phyloP scores from a whole-genome alignment of 2,888 invertebrate genomes.

The Blera fallax region DNA sequence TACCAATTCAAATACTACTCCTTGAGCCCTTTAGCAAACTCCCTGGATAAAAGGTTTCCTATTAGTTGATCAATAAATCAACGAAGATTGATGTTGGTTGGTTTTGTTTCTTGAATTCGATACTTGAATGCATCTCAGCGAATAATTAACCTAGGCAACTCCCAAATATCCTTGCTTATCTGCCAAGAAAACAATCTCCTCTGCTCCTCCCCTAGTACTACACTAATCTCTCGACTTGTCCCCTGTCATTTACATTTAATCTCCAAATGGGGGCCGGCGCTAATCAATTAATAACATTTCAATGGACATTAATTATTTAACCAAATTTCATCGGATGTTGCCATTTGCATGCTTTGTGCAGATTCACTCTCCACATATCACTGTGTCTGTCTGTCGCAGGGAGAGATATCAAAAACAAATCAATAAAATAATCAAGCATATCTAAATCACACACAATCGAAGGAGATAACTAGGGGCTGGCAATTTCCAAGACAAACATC shows the following conservation, averaged over 20 bases:
- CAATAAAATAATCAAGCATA: slow-evolving; percentile 62
- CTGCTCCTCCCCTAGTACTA: background rate
- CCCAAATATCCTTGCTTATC: background rate
- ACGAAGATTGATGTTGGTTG: background rate
- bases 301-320: slow-evolving; percentile 63
- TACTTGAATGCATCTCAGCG: background rate
- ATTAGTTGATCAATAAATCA: slow-evolving; percentile 13
- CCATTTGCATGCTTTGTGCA: slow-evolving; percentile 6
- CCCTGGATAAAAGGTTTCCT: background rate
- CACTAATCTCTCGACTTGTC: slow-evolving; percentile 24
- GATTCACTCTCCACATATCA: slow-evolving; percentile 9
- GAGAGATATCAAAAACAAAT: slow-evolving; percentile 51
- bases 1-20: too few relatives aligned
- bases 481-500: slow-evolving; percentile 3
- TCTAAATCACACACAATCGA: slow-evolving; percentile 11
- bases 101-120: background rate
- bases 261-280: slow-evolving; percentile 26
- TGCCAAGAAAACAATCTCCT: background rate
- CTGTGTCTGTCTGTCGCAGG: slow-evolving; percentile 5
- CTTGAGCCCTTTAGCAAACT: background rate
- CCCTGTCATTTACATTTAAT: slow-evolving; percentile 55
- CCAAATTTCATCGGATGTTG: slow-evolving; percentile 58
- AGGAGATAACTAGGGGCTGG: background rate
- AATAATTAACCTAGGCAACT: background rate
- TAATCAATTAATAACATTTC: slow-evolving; percentile 70